Base-by-base conservation (phyloP, 2,113 vertebrate genomes). In the Gallinago jamesoni region DNA sequence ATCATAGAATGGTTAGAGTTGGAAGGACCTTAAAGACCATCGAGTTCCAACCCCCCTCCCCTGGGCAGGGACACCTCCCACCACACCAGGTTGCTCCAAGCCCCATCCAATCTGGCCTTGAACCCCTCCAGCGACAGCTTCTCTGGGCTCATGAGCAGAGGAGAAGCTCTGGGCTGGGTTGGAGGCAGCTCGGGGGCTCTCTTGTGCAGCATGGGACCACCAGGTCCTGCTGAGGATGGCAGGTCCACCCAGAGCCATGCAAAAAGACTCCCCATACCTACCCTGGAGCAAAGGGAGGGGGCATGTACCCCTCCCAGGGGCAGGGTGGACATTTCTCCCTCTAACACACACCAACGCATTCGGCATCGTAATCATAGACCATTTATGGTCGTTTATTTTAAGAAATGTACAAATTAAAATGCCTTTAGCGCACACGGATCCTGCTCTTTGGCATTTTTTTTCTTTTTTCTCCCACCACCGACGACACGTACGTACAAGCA, bases 331-430 rank as follows among this genome's bases (percentile, higher is more conserved):
- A 5, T 39, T 76, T 22, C 16, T 5, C 43, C 57, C n/a, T 60
- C 57, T 24, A 24, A 37, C 39, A 56, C 33, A 75, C 33, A 56
- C 15, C 62, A 18, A 2, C 4, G 3, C 53, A 7, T 12, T 50
- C 4, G 9, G 17, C 23, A 35, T 62, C 0, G 0, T 28, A 86
- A 52, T 50, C 87, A 87, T 35, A 66, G 91, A 88, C 63, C 31
- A 21, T 97, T 97, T 90, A 95, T 37, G 28, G 56, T 90, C 41
- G 86, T 97, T 97, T 97, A 97, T 97, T 97, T 79, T 97, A 97
- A 97, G 97, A 97, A 97, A 97, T 50, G 89, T 97, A 97, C 94
- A 97, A 97, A 97, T 77, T 48, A 50, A 95, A 96, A 66, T 2
- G 27, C 92, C 92, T 87, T 89, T 9, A 93, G 88, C 91, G 92